Conservation (phyloP, 2,113 vertebrate genomes). For the Oreochromis spilurus region DNA sequence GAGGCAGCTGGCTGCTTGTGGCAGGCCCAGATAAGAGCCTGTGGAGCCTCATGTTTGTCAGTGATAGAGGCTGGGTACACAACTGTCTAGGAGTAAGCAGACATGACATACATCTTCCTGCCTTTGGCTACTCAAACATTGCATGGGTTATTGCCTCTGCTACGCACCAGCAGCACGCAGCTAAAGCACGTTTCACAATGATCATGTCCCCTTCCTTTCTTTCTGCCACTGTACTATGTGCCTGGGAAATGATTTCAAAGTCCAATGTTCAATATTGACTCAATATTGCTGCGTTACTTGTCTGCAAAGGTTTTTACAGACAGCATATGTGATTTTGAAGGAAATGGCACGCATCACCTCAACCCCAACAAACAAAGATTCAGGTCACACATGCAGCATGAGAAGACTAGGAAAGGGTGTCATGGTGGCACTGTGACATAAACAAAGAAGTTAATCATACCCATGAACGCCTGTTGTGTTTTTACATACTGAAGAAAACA, state of each 20-base stretch:
- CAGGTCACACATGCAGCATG: not conserved
- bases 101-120: slow-evolving; percentile 40
- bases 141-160: slow-evolving; percentile 24
- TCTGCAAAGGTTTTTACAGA: not conserved
- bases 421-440: not conserved
- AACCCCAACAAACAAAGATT: not conserved
- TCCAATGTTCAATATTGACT: slow-evolving; percentile 48
- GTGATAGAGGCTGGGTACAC: slow-evolving; percentile 51
- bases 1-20: slow-evolving; percentile 60
- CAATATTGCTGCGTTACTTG: not conserved
- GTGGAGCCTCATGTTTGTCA: slow-evolving; percentile 42
- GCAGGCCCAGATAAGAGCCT: slow-evolving; percentile 60
- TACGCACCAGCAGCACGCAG: not conserved
- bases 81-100: slow-evolving; percentile 10
- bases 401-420: not conserved
- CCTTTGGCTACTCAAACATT: slow-evolving; percentile 53
- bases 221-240: not conserved
- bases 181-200: slow-evolving; percentile 9
- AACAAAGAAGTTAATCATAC: not conserved
- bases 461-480: not conserved
- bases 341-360: not conserved
- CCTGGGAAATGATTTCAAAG: slow-evolving; percentile 21
- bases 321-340: not conserved
- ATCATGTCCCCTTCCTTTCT: not conserved
- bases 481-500: not conserved